Percentiles rank a stretch among this genome's conserved stretches.
phyloP scores from a whole-genome alignment of 2,888 invertebrate genomes.

The Drosophila nr. perissopoda region DNA sequence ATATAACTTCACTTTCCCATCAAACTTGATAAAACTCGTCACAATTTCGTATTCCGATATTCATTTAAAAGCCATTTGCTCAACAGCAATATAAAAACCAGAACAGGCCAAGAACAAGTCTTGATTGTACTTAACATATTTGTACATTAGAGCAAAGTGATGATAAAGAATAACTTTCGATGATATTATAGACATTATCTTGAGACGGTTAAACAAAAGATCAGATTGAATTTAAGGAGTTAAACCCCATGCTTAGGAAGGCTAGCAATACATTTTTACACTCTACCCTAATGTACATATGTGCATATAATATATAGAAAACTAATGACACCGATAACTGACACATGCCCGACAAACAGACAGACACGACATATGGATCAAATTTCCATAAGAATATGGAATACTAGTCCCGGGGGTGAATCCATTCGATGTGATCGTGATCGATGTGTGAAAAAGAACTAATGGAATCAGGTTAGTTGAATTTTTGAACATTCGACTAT shows the following conservation, averaged over 20 bases:
- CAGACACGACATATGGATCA: conserved; percentile 5
- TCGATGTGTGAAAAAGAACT: conserved; percentile 17
- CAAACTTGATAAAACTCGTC: neutral
- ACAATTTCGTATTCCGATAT: neutral
- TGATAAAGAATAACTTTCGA: neutral
- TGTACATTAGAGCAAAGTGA: neutral
- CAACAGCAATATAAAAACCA: neutral
- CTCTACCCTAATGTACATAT: neutral
- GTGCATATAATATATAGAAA: neutral
- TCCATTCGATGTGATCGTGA: conserved; percentile 9
- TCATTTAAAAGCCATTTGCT: neutral
- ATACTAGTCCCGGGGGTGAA: conserved; percentile 15
- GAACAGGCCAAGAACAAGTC: conserved; percentile 7
- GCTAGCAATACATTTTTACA: neutral
- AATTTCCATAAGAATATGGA: conserved; percentile 6
- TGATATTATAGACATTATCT: neutral
- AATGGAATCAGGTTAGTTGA: conserved; percentile 50
- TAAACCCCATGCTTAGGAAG: neutral
- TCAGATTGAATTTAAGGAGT: neutral
- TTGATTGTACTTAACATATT: conserved; percentile 1
- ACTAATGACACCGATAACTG: neutral
- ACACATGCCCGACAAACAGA: conserved; percentile 7
- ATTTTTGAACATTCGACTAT: conserved; percentile 38
- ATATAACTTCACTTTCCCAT: neutral
- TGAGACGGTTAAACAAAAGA: neutral